phyloP scores from a whole-genome alignment of 2,888 invertebrate genomes.

The Hermodice carunculata region DNA sequence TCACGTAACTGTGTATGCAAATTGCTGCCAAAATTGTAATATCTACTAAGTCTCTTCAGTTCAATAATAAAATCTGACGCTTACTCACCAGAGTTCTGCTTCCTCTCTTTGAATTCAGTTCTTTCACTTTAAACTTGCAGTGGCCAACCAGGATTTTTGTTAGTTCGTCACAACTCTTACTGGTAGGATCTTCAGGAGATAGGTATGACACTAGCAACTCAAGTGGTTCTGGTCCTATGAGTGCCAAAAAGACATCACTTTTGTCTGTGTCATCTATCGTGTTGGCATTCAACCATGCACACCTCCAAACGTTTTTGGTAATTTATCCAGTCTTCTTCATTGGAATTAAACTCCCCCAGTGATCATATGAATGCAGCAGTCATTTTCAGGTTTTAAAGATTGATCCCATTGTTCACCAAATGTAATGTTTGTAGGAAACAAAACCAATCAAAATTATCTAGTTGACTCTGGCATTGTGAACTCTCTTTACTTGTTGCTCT shows the following conservation, averaged over 20 bases:
- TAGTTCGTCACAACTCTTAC: not conserved
- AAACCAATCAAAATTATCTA: too few relatives aligned
- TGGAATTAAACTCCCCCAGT: not conserved
- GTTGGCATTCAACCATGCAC: constrained; percentile 4
- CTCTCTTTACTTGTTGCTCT: too few relatives aligned
- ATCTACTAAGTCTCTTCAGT: not conserved
- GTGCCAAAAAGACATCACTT: not conserved
- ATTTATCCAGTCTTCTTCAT: constrained; percentile 9
- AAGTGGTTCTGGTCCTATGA: not conserved
- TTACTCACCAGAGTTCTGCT: not conserved
- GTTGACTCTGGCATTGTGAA: too few relatives aligned
- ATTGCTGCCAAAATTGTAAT: not conserved
- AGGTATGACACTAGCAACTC: not conserved
- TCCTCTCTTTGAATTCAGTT: not conserved
- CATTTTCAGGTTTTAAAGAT: too few relatives aligned
- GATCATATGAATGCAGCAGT: not conserved
- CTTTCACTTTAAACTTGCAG: not conserved
- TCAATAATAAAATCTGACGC: not conserved
- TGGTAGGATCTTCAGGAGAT: not conserved
- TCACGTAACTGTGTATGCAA: too few relatives aligned
- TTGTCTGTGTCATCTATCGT: not conserved
- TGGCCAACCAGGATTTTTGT: not conserved
- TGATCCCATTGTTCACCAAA: too few relatives aligned
- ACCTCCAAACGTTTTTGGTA: constrained; percentile 2
- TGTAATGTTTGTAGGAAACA: too few relatives aligned